Conservation (phyloP, 2,113 vertebrate genomes). For the Propithecus coquereli region DNA sequence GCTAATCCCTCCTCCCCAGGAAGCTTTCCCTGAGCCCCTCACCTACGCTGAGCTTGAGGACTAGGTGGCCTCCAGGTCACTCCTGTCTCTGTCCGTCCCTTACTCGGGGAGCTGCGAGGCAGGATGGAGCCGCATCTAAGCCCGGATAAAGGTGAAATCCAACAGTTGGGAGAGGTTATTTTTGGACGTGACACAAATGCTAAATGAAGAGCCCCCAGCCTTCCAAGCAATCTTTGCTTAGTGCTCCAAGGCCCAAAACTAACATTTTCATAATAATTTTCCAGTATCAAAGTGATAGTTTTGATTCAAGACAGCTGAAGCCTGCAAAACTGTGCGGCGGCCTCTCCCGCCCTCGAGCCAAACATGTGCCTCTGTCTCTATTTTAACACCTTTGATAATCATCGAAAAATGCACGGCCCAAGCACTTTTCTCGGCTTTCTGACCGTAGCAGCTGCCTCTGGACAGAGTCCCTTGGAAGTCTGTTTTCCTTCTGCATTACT, state of each 20-base stretch:
- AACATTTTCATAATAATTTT: conserved; percentile 91
- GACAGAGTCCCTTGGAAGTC: conserved; percentile 72
- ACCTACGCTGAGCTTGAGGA: not conserved
- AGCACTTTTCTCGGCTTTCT: conserved; percentile 85
- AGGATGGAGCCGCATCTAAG: conserved; percentile 51
- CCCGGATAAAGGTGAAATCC: conserved; percentile 81
- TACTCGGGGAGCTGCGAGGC: not conserved
- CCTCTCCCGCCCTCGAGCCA: conserved; percentile 80
- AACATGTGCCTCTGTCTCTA: conserved; percentile 86
- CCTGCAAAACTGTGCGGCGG: conserved; percentile 80
- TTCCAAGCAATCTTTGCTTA: conserved; percentile 75
- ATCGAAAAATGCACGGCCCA: conserved; percentile 85
- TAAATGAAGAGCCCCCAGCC: conserved; percentile 77
- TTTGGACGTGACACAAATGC: conserved; percentile 81
- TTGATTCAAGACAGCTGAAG: conserved; percentile 88
- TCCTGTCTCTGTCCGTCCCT: not conserved
- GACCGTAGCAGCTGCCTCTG: conserved; percentile 81
- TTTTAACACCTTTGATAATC: conserved; percentile 91
- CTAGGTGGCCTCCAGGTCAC: not conserved
- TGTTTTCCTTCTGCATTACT: conserved; percentile 84
- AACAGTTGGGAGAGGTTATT: conserved; percentile 81
- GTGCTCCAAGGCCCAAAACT: conserved; percentile 85
- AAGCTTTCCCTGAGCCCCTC: not conserved
- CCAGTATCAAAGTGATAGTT: conserved; percentile 90
- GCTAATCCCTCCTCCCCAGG: not conserved